Conservation (phyloP, 2,888 invertebrate genomes). For the Omphaloscelis lunosa region DNA sequence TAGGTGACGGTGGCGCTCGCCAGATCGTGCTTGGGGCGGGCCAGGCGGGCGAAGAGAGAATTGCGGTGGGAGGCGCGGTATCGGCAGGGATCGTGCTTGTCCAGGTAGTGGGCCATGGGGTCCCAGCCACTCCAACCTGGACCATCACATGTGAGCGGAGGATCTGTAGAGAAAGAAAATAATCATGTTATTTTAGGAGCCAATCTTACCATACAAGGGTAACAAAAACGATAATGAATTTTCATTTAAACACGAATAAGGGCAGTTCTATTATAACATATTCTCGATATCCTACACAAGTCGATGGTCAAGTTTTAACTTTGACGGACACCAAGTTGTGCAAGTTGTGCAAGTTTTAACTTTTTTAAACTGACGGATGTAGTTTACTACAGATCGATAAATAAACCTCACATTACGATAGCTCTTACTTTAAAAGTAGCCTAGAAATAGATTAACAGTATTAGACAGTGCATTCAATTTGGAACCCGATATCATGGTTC, state of each 20-base stretch:
- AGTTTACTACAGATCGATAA: constrained; percentile 32
- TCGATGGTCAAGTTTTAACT: neutral
- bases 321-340: too few species aligned
- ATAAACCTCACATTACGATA: constrained; percentile 4
- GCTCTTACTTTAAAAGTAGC: constrained; percentile 17
- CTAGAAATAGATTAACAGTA: constrained; percentile 39
- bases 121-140: constrained; percentile 98
- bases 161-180: constrained; percentile 91
- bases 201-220: too few species aligned
- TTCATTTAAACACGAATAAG: neutral
- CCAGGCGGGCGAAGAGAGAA: constrained; percentile 95
- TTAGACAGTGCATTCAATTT: constrained; percentile 59
- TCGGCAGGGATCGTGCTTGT: constrained; percentile 99
- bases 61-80: constrained; percentile 96
- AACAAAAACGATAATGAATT: too few species aligned
- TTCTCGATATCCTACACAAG: neutral
- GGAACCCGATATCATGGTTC: constrained; percentile 43
- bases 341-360: too few species aligned
- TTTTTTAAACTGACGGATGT: too few species aligned
- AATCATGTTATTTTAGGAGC: too few species aligned
- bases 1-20: constrained; percentile 97
- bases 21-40: constrained; percentile 92
- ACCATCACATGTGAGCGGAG: constrained; percentile 99
- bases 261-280: neutral
- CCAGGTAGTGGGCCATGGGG: constrained; percentile 98